Percentiles rank a stretch among this genome's conserved stretches.
Conservation (phyloP, 23 tunicate genomes). For the Trididemnum miniatum region DNA sequence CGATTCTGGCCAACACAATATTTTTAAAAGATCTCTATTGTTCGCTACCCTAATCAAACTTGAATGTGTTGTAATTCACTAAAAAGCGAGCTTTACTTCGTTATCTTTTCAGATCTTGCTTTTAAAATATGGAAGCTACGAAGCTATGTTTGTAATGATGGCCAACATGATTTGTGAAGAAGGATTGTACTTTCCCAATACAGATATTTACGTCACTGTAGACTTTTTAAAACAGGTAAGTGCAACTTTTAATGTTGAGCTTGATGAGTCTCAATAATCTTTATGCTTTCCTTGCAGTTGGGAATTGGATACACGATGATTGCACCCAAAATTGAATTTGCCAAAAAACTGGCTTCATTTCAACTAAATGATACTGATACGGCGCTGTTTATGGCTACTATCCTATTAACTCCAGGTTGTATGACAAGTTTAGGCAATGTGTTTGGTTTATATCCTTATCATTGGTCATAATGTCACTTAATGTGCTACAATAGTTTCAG, state of each 20-base stretch:
- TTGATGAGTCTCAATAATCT: too few relatives aligned
- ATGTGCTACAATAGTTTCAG: too few relatives aligned
- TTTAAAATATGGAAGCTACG: conserved; percentile 87
- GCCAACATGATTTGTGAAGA: conserved; percentile 41
- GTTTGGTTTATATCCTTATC: too few relatives aligned
- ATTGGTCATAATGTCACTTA: too few relatives aligned
- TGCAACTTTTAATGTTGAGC: too few relatives aligned
- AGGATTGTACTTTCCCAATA: conserved; percentile 54
- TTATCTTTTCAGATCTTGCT: conserved; percentile 49
- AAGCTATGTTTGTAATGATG: conserved; percentile 71
- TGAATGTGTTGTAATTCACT: too few relatives aligned
- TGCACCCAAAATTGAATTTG: conserved; percentile 59
- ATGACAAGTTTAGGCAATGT: too few relatives aligned
- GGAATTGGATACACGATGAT: conserved; percentile 11
- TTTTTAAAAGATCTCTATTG: too few relatives aligned
- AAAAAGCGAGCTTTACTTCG: too few relatives aligned
- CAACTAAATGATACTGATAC: conserved; percentile 61
- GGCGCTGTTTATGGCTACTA: conserved; percentile 70
- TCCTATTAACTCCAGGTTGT: conserved; percentile 81
- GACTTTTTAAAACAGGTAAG: conserved; percentile 35
- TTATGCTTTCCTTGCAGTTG: conserved; percentile 45
- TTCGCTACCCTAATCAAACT: too few relatives aligned
- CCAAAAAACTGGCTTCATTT: conserved; percentile 44
- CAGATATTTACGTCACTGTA: conserved; percentile 50
- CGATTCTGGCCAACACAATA: too few relatives aligned